phyloP scores from a whole-genome alignment of 2,888 invertebrate species.

The Heliconius charithonia region DNA sequence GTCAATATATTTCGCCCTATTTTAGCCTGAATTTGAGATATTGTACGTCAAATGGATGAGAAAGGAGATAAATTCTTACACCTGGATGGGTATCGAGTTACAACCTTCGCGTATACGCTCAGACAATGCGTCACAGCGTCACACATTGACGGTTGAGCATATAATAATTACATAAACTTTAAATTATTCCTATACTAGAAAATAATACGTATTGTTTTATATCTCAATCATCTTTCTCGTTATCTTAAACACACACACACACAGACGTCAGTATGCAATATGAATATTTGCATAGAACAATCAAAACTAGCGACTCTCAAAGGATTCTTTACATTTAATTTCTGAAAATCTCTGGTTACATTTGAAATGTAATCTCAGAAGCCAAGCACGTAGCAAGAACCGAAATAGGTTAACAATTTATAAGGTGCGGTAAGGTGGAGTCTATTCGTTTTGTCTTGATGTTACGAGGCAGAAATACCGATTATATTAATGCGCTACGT shows the following conservation, averaged over 20 bases:
- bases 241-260: not conserved
- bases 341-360: constrained; percentile 32
- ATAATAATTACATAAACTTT: not conserved
- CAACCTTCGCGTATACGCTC: no score
- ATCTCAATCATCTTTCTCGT: not conserved
- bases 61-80: no score
- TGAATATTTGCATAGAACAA: constrained; percentile 8
- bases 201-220: no score
- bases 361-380: constrained; percentile 37
- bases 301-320: constrained; percentile 10
- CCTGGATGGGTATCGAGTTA: not conserved
- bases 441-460: constrained; percentile 40
- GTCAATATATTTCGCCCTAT: not conserved
- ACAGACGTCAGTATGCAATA: not conserved
- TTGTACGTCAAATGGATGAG: no score
- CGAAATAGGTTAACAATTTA: constrained; percentile 46
- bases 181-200: no score
- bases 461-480: constrained; percentile 18
- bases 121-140: not conserved
- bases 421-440: constrained; percentile 33
- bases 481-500: constrained; percentile 2
- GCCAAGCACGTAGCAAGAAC: constrained; percentile 36
- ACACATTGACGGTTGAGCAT: not conserved
- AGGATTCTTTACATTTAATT: constrained; percentile 23
- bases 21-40: not conserved